phyloP scores from a whole-genome alignment of 2,797 vertebrate genomes.

The Ataeniobius toweri region DNA sequence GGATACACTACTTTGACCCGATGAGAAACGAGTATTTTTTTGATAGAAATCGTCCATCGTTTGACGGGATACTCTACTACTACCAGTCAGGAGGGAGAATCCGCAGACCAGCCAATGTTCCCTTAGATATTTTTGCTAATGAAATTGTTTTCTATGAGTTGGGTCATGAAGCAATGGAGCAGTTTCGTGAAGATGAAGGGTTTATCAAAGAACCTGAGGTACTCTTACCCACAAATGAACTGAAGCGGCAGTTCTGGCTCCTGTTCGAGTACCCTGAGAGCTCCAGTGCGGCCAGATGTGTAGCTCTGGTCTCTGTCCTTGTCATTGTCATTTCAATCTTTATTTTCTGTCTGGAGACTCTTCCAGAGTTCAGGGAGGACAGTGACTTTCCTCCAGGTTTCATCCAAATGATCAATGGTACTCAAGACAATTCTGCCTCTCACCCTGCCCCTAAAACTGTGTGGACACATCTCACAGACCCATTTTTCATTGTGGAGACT shows the following conservation, averaged over 20 bases:
- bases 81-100: slow-evolving; percentile 97
- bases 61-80: slow-evolving; percentile 96
- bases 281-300: slow-evolving; percentile 89
- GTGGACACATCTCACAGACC: slow-evolving; percentile 86
- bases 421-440: slow-evolving; percentile 69
- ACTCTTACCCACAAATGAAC: slow-evolving; percentile 89
- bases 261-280: slow-evolving; percentile 98
- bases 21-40: slow-evolving; percentile 99
- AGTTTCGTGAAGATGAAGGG: slow-evolving; percentile 95
- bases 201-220: slow-evolving; percentile 93
- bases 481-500: slow-evolving; percentile 96
- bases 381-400: slow-evolving; percentile 62
- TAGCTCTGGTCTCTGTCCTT: slow-evolving; percentile 93
- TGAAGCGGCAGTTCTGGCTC: slow-evolving; percentile 95
- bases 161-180: slow-evolving; percentile 93
- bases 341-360: slow-evolving; percentile 97
- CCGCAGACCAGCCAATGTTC: slow-evolving; percentile 93
- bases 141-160: slow-evolving; percentile 97
- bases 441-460: slow-evolving; percentile 63
- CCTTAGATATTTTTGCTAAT: slow-evolving; percentile 93
- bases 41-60: slow-evolving; percentile 94
- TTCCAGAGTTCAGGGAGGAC: slow-evolving; percentile 94
- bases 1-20: slow-evolving; percentile 93
- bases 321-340: slow-evolving; percentile 97
- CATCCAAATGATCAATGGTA: slow-evolving; percentile 69